Conservation (phyloP, 2,888 invertebrate species). For the Bruchidius siliquastri region DNA sequence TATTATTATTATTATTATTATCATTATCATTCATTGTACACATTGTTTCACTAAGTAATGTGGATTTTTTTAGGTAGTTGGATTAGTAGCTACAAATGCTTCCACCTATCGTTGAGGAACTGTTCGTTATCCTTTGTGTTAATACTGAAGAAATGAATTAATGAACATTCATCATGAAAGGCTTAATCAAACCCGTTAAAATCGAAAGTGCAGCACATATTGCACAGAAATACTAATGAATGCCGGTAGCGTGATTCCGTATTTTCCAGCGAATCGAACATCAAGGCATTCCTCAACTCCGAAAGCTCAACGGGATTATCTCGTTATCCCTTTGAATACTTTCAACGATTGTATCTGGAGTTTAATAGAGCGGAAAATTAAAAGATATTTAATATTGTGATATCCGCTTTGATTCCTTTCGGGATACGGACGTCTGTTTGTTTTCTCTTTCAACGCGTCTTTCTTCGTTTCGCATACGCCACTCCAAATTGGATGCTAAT, state of each 20-base stretch:
- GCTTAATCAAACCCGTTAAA: background rate
- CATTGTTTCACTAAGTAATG: too few species aligned
- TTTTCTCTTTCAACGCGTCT: background rate
- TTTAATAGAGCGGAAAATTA: conserved; percentile 43
- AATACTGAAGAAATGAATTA: too few species aligned
- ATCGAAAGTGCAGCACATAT: background rate
- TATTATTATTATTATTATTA: too few species aligned
- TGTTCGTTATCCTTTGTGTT: too few species aligned
- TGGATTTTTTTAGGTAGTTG: too few species aligned
- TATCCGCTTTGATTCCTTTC: conserved; percentile 35
- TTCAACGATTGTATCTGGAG: conserved; percentile 39
- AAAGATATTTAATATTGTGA: conserved; percentile 41
- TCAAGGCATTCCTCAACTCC: conserved; percentile 17
- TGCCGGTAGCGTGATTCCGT: background rate
- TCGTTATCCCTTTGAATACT: conserved; percentile 44
- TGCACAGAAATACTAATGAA: background rate
- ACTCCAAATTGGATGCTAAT: background rate
- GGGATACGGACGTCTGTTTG: conserved; percentile 8
- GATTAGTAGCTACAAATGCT: too few species aligned
- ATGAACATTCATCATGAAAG: too few species aligned
- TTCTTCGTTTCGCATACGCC: background rate
- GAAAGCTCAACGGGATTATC: conserved; percentile 33
- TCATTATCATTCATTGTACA: too few species aligned
- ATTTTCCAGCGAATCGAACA: background rate
- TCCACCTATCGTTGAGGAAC: too few species aligned